These are phyloP conservation scores for Thinocorus orbignyianus DNA, from an alignment of 2,113 vertebrate species.

Conservation along the genomic window DNA sequence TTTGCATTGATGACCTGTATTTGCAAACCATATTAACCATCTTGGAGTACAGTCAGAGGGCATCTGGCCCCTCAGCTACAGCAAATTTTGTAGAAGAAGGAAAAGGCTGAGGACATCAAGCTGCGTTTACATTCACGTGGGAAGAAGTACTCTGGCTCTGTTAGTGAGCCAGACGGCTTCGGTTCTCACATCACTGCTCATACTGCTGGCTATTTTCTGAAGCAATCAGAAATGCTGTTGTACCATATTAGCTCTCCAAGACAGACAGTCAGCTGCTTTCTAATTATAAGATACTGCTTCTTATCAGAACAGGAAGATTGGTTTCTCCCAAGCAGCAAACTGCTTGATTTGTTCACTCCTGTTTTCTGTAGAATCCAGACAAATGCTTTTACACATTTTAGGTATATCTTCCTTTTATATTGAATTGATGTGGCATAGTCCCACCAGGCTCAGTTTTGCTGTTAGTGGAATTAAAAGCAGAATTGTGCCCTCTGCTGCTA, in stretches of 20 bases:
- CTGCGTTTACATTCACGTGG: background rate
- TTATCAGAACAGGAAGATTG: background rate
- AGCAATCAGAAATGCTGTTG: slow-evolving; percentile 39
- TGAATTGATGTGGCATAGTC: background rate
- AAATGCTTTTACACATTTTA: background rate
- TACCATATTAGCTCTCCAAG: slow-evolving; percentile 23
- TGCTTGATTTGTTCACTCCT: background rate
- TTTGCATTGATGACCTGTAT: background rate
- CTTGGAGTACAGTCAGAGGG: background rate
- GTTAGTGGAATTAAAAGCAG: background rate
- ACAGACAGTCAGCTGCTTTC: slow-evolving; percentile 29
- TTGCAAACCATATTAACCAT: background rate
- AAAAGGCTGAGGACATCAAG: slow-evolving; percentile 10
- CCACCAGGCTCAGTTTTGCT: background rate
- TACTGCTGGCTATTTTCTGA: slow-evolving; percentile 37
- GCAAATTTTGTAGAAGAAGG: background rate
- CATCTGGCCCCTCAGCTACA: background rate
- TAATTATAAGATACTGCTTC: slow-evolving; percentile 3
- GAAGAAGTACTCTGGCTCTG: slow-evolving; percentile 11
- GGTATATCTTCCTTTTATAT: background rate
- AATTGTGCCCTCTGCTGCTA: background rate
- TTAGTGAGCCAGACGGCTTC: background rate
- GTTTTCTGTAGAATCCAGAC: background rate
- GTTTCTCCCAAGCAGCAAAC: background rate
- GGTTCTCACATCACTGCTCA: slow-evolving; percentile 59